phyloP scores from a whole-genome alignment of 2,113 vertebrate species.

The Pseudorhombus dupliciocellatus region DNA sequence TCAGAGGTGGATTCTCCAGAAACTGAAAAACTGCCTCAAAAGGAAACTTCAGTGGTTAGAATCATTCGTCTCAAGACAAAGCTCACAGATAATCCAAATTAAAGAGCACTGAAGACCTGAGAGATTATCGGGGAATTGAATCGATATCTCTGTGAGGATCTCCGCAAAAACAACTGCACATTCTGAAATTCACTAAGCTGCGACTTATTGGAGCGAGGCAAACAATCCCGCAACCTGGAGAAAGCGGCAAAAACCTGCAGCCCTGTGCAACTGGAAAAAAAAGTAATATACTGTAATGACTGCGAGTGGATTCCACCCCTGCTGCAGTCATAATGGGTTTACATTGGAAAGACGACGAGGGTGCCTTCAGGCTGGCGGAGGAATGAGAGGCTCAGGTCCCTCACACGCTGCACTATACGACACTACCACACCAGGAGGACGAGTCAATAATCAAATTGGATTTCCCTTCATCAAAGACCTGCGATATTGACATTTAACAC shows the following conservation, averaged over 20 bases:
- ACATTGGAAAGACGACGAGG: not conserved
- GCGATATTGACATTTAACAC: not conserved
- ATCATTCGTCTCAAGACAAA: not conserved
- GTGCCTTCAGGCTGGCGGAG: not conserved
- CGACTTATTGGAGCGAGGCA: not conserved
- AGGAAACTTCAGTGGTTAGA: not conserved
- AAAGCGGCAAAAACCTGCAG: not conserved
- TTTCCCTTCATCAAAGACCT: not conserved
- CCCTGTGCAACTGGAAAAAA: not conserved
- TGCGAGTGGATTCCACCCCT: not conserved
- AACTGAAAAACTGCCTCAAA: not conserved
- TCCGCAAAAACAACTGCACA: not conserved
- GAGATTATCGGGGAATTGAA: not conserved
- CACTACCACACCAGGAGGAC: no score
- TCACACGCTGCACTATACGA: not conserved
- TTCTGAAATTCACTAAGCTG: not conserved
- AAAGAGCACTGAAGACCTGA: not conserved
- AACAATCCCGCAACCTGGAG: not conserved
- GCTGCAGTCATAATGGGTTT: slow-evolving; percentile 2
- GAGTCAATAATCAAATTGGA: not conserved
- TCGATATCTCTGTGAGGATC: not conserved
- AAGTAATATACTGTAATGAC: not conserved
- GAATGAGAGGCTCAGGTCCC: not conserved
- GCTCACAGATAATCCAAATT: not conserved
- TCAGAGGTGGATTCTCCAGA: not conserved